A percentile compares a stretch with the other conserved stretches of the same genome.
phyloP scores from a whole-genome alignment of 1,140 invertebrate genomes.

The Sarcophaga bullata region DNA sequence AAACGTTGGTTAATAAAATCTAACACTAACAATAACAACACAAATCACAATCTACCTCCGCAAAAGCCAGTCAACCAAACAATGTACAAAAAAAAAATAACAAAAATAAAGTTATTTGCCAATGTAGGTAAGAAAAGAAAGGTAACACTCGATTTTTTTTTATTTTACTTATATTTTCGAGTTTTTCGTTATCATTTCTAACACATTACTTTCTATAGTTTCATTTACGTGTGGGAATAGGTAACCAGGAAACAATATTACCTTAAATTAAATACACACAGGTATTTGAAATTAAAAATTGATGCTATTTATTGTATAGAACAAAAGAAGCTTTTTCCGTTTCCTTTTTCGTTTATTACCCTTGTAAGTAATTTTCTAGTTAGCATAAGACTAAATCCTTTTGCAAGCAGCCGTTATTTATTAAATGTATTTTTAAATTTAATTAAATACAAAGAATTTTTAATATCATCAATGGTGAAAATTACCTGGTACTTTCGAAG shows the following conservation, averaged over 20 bases:
- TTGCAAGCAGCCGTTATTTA: constrained; percentile 24
- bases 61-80: neutral
- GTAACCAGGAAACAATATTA: neutral
- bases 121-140: constrained; percentile 13
- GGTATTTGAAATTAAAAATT: neutral
- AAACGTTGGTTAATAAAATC: neutral
- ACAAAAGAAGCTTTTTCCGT: neutral
- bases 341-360: neutral
- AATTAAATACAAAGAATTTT: neutral
- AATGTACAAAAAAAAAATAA: neutral
- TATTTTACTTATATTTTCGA: too few species aligned
- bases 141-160: neutral
- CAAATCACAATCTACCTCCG: neutral
- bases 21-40: constrained; percentile 3
- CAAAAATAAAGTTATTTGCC: neutral
- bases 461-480: neutral
- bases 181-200: neutral
- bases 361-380: neutral
- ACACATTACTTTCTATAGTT: neutral
- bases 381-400: neutral
- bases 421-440: neutral
- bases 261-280: neutral
- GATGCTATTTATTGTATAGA: too few species aligned
- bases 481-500: constrained; percentile 87
- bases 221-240: neutral